A percentile compares a stretch with the other conserved stretches of the same genome.
Conservation (phyloP, 2,888 invertebrate species). For the Lampropteryx suffumata region DNA sequence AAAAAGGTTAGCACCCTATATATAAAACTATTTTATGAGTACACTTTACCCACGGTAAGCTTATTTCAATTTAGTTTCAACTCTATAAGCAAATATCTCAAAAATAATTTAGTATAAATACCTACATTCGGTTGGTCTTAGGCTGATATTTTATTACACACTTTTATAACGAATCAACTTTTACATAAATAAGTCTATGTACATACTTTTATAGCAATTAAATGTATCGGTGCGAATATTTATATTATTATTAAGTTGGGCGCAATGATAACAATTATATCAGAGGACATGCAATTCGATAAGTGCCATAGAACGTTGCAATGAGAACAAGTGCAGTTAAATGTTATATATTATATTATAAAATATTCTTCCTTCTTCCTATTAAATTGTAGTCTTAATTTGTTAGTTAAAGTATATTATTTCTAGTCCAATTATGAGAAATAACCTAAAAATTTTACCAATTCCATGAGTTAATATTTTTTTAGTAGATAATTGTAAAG, state of each 20-base stretch:
- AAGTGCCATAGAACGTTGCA: constrained; percentile 29
- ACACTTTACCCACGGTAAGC: not conserved
- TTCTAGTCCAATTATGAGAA: constrained; percentile 37
- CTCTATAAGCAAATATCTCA: not conserved
- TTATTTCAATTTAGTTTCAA: not conserved
- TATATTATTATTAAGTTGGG: not conserved
- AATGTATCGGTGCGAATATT: not conserved
- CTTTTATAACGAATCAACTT: constrained; percentile 8
- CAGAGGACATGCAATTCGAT: constrained; percentile 28
- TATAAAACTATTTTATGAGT: not conserved
- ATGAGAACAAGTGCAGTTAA: constrained; percentile 13
- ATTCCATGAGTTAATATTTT: constrained; percentile 8
- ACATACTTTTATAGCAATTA: constrained; percentile 4
- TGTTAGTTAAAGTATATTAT: constrained; percentile 29
- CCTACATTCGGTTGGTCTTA: not conserved
- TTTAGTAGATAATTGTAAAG: constrained; percentile 8
- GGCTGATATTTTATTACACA: constrained; percentile 9
- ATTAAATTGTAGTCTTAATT: constrained; percentile 22
- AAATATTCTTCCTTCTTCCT: constrained; percentile 4
- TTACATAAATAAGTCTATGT: constrained; percentile 1
- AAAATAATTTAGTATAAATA: not conserved
- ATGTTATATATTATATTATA: not conserved
- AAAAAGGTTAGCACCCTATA: not conserved
- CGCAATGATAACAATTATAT: constrained; percentile 15
- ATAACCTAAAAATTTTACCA: constrained; percentile 1